Conservation (phyloP, 35 echinoderm and acorn worm species). For the Hemicentrotus pulcherrimus region DNA sequence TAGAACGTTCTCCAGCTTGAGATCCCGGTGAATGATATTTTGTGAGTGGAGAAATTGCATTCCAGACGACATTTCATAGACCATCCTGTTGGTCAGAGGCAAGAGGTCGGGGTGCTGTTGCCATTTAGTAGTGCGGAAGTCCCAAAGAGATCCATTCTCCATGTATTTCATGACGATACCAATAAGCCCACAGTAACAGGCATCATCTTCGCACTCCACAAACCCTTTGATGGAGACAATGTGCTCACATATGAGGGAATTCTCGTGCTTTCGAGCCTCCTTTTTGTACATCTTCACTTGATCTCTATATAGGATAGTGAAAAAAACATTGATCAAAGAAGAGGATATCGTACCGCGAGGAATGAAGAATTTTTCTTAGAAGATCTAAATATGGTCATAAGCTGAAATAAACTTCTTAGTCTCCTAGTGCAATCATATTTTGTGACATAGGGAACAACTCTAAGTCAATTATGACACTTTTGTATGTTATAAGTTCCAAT, state of each 20-base stretch:
- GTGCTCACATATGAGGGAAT: neutral
- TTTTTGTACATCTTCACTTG: neutral
- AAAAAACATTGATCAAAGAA: neutral
- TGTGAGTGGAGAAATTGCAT: neutral
- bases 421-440: no score
- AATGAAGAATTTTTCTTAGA: no score
- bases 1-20: conserved; percentile 19
- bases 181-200: neutral
- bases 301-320: neutral
- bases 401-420: no score
- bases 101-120: neutral
- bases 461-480: no score
- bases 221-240: conserved; percentile 13
- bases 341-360: neutral
- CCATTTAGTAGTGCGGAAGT: neutral
- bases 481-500: no score
- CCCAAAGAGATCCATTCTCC: neutral
- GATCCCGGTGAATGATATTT: neutral
- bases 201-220: neutral
- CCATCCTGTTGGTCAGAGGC: neutral
- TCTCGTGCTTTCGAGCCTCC: neutral
- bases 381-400: no score
- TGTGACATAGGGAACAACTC: no score
- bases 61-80: neutral
- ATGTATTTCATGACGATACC: conserved; percentile 1